A percentile compares a stretch with the other conserved stretches of the same genome.
Evolutionary conservation across 2,888 invertebrate species (phyloP).

Genomic region (Muschampia staudingeri): DNA sequence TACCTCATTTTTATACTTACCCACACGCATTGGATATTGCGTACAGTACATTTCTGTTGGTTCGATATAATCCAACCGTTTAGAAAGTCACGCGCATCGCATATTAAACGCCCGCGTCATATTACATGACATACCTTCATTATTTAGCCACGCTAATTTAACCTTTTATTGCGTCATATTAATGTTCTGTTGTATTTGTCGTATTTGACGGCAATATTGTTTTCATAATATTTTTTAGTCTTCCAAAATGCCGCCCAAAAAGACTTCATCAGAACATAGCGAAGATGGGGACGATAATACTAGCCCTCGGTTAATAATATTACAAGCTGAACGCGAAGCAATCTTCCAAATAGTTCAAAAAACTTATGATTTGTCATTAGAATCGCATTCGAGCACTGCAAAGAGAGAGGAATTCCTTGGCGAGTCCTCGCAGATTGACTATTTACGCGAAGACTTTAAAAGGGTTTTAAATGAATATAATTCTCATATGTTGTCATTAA

Average conservation of each 20-base stretch:
- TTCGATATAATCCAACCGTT: slow-evolving; percentile 6
- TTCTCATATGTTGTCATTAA: slow-evolving; percentile 11
- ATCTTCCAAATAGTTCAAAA: no score
- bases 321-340: no score
- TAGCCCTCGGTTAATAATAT: no score
- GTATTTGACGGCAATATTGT: no score
- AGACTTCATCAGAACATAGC: no score
- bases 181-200: no score
- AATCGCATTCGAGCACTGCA: no score
- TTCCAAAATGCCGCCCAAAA: no score
- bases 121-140: neutral
- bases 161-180: neutral
- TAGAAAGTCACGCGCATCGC: neutral
- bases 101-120: neutral
- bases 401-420: no score
- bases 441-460: slow-evolving; percentile 31
- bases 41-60: neutral
- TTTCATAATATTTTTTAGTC: no score
- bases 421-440: slow-evolving; percentile 14
- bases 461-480: slow-evolving; percentile 17
- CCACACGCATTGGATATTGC: neutral
- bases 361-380: no score
- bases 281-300: no score
- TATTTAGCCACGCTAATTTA: neutral
- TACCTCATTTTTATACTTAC: neutral